Evolutionary conservation across 2,888 invertebrate genomes (phyloP), one percentile per base, ranked within the genome.

Genomic region (Aphelenchoides bicaudatus): DNA sequence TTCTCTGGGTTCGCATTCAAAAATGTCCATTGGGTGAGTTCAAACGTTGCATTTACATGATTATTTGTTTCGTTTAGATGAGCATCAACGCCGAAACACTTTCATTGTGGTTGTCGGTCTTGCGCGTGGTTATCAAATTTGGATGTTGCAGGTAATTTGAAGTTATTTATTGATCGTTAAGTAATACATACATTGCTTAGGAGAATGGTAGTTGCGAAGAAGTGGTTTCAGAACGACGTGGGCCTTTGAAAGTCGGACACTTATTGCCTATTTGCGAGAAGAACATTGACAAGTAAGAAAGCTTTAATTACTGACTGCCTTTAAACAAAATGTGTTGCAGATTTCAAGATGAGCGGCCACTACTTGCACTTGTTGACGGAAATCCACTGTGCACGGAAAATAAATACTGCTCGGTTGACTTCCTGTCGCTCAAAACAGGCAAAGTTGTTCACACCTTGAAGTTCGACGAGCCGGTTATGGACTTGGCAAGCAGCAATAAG

Each of bases 141-240:
- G 83, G 83, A 76, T 79, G 57, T 71, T 83, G 49, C 79, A 79
- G 34, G 83, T 83, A 63, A 78, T 80, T 73, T 13, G 46, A 62
- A 23, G 43, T 38, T 37, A 55, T 39, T 47, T 13, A 30, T 13
- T 19, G 37, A 28, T n/a, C 10, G 38, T 10, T 43, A 10, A 21
- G 51, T 13, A 34, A 38, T 27, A 13, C 31, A 58, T 56, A 46
- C 39, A 59, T 80, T 29, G 82, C 82, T 25, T 81, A 90, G 86
- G 88, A 88, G 6, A 88, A 87, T 71, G 93, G 94, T 23, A 93
- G 94, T 80, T 94, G 93, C 1, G 88, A 88, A 61, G 94, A 94
- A 82, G 88, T 94, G 27, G 82, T 96, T 60, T 92, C 93, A 2
- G 90, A 92, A 87, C 85, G 91, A 52, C 91, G 93, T 81, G 91